Evolutionary conservation across 92 coral and sea anemone species (phyloP).

Genomic region (Zoanthus sociatus): DNA sequence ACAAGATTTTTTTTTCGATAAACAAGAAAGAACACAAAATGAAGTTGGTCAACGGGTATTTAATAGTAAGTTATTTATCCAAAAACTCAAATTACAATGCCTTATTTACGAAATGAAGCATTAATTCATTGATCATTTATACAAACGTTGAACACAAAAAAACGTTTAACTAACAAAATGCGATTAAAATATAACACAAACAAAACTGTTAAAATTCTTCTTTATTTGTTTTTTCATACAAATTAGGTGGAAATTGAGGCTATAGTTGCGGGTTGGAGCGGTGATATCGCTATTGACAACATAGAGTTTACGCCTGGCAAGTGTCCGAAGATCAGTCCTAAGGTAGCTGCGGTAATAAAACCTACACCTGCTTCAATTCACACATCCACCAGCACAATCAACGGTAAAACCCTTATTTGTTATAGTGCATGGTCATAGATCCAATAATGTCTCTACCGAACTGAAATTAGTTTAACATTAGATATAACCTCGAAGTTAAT

Average conservation of each 20-base stretch:
- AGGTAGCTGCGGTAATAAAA: conserved; percentile 39
- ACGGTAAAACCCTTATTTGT: not conserved
- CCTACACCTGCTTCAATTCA: conserved; percentile 16
- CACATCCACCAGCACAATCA: not conserved
- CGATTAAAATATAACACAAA: not conserved
- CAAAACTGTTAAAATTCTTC: not conserved
- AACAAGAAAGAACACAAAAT: too few relatives aligned
- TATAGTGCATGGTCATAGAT: not conserved
- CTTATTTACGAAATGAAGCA: too few relatives aligned
- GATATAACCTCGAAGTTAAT: not conserved
- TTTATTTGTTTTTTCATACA: not conserved
- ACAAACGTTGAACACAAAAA: too few relatives aligned
- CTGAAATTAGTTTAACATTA: too few relatives aligned
- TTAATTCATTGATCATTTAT: too few relatives aligned
- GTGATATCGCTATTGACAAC: conserved; percentile 95
- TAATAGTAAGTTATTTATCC: too few relatives aligned
- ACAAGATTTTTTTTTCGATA: too few relatives aligned
- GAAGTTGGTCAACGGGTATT: too few relatives aligned
- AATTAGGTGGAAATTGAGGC: conserved; percentile 81
- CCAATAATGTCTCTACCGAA: too few relatives aligned
- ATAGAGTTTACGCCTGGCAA: conserved; percentile 78
- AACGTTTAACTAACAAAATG: too few relatives aligned
- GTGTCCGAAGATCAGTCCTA: conserved; percentile 56
- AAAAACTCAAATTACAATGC: too few relatives aligned
- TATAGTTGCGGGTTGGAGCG: conserved; percentile 79